phyloP scores from a whole-genome alignment of 2,797 vertebrate genomes.

The Esox lucius region DNA sequence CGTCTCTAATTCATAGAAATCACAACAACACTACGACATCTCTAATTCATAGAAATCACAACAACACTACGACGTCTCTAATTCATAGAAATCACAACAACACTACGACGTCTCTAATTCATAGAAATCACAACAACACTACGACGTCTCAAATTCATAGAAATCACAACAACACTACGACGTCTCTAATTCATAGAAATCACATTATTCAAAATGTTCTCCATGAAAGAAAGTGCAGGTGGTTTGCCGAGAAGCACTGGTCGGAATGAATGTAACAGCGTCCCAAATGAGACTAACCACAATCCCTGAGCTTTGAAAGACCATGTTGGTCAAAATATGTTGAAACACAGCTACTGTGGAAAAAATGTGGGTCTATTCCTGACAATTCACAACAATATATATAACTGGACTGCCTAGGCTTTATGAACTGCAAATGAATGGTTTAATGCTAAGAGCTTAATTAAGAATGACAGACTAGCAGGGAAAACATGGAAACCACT shows the following conservation, averaged over 20 bases:
- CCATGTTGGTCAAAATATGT: constrained; percentile 7
- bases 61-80: no score
- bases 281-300: constrained; percentile 51
- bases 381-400: no score
- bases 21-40: constrained; percentile 3
- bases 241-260: constrained; percentile 35
- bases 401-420: background rate
- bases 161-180: no score
- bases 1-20: constrained; percentile 55
- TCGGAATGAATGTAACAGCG: constrained; percentile 38
- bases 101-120: no score
- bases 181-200: no score
- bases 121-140: no score
- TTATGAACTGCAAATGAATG: background rate
- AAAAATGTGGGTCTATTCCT: background rate
- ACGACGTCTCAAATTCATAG: no score
- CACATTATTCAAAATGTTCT: no score
- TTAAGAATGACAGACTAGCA: background rate
- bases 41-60: no score
- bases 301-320: constrained; percentile 29
- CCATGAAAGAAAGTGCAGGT: constrained; percentile 45
- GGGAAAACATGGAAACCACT: background rate
- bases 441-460: background rate
- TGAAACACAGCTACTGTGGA: constrained; percentile 11
- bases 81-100: no score